Base-by-base conservation (phyloP, 2,797 vertebrate genomes). In the Sebastes trivittatus region DNA sequence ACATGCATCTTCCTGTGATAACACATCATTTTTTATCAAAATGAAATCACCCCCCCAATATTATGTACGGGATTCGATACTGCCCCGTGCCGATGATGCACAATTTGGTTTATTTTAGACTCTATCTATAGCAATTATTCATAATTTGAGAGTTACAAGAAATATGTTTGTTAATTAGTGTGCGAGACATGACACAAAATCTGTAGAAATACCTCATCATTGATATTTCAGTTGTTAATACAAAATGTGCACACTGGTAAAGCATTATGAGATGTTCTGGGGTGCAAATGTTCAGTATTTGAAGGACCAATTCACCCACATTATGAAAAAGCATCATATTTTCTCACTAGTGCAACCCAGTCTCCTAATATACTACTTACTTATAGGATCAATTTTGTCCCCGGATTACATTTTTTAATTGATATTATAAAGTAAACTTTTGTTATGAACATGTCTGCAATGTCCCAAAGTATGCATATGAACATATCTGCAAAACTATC, bases 1-100 rank as follows among this genome's bases (percentile, higher is more conserved):
- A 90, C 81, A 85, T 83, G 84, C 78, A 75, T 88, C 90, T 87
- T 89, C 82, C 68, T 77, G 52, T 18, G 78, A 89, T 84, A 89
- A 85, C 71, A 75, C n/a, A 87, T 85, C 63, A 75, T 85, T 89
- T 89, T 81, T 88, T 80, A 78, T 75, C 74, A 77, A 82, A 92
- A 88, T 84, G 27, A 91, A 89, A 92, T 89, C 64, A 67, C 13
- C 49, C 56, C 16, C 18, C 25, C 27, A 18, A 72, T 64, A 66
- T 79, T 71, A 67, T 29, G 6, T 59, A 66, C 52, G 27, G 14
- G 63, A 65, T 70, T 56, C 67, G 66, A 77, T 36, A 18, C 23
- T 10, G 7, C 68, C 14, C 18, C 4, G 27, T 68, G 62, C 73
- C 8, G 7, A 66, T 70, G 60, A 77, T 64, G 36, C 20, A 38